Percentiles rank a stretch among this genome's conserved stretches.
phyloP scores from a whole-genome alignment of 2,113 vertebrate genomes.

The Urocynchramus pylzowi region DNA sequence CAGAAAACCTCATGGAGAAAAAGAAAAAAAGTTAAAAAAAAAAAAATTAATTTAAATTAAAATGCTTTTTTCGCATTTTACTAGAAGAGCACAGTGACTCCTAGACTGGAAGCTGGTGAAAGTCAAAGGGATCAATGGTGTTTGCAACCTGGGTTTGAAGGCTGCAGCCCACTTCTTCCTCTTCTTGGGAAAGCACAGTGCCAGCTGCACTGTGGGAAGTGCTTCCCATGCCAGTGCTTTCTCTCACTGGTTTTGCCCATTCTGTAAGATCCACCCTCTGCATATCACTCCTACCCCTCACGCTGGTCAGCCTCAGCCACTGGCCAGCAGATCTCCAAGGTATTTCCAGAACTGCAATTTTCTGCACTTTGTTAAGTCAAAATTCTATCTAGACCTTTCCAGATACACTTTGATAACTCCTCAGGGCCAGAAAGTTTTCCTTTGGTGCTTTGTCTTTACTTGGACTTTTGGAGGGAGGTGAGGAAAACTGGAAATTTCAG shows the following conservation, averaged over 20 bases:
- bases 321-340: rapidly evolving
- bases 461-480: background rate
- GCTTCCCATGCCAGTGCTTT: background rate
- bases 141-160: background rate
- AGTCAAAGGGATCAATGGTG: background rate
- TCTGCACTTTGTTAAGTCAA: background rate
- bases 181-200: rapidly evolving
- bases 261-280: background rate
- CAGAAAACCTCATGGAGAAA: background rate
- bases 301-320: rapidly evolving
- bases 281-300: background rate
- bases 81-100: background rate
- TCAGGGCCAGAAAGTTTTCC: background rate
- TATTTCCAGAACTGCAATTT: background rate
- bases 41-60: too few species aligned
- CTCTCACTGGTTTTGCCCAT: background rate
- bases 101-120: background rate
- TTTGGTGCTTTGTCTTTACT: background rate
- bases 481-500: background rate
- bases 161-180: background rate
- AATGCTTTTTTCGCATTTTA: rapidly evolving
- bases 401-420: background rate
- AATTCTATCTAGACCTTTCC: background rate
- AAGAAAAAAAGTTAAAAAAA: background rate
- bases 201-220: background rate